phyloP scores from a whole-genome alignment of 2,113 vertebrate species.

The Herpailurus yagouaroundi region DNA sequence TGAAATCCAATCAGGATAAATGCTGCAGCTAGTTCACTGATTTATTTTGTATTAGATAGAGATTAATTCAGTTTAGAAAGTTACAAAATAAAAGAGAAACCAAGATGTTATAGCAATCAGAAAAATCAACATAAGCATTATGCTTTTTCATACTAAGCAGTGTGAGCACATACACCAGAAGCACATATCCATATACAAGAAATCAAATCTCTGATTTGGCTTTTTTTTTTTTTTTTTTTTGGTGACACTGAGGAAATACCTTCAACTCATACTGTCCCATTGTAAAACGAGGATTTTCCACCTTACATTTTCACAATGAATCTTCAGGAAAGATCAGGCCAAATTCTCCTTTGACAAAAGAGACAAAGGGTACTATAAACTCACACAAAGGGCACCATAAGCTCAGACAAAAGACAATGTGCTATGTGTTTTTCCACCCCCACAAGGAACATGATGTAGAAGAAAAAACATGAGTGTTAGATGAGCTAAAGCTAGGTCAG shows the following conservation, averaged over 20 bases:
- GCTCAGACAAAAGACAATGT: neutral
- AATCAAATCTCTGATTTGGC: neutral
- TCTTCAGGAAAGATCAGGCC: neutral
- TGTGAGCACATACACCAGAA: neutral
- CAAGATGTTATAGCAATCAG: neutral
- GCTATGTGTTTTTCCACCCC: neutral
- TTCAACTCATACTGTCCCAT: neutral
- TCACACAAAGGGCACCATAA: neutral
- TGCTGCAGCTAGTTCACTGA: neutral
- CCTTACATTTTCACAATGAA: neutral
- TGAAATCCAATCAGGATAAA: neutral
- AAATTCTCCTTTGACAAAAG: constrained; percentile 40
- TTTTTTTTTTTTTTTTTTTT: neutral
- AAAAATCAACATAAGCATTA: constrained; percentile 5
- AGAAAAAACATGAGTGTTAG: neutral
- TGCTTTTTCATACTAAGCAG: constrained; percentile 10
- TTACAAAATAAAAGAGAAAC: constrained; percentile 39
- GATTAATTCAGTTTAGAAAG: constrained; percentile 30
- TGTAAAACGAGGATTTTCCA: constrained; percentile 23
- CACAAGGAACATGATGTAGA: neutral
- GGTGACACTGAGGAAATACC: neutral
- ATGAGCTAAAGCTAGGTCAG: neutral
- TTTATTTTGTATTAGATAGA: neutral
- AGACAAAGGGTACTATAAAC: neutral
- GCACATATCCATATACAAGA: neutral